Conservation (phyloP, 1,140 invertebrate genomes). For the Pseudomyrmex flavicornis region DNA sequence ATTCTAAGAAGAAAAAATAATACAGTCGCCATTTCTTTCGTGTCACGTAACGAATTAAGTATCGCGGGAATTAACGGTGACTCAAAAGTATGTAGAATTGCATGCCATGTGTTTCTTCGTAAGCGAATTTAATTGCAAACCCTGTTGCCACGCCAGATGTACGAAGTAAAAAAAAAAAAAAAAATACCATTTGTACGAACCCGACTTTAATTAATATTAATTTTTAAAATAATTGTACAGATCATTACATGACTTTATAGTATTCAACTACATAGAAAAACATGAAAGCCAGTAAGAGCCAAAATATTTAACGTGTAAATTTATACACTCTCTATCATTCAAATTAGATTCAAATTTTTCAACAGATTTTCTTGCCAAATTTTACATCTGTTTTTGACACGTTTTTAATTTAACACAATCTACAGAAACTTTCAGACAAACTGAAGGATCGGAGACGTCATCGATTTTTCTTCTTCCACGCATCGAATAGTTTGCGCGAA, state of each 20-base stretch:
- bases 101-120: conserved; percentile 33
- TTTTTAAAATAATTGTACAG: too few relatives aligned
- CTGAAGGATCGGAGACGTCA: background rate
- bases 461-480: background rate
- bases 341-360: too few relatives aligned
- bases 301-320: too few relatives aligned
- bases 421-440: background rate
- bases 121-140: conserved; percentile 27
- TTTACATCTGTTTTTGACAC: background rate
- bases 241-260: too few relatives aligned
- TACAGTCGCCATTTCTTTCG: background rate
- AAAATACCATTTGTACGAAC: too few relatives aligned
- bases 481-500: background rate
- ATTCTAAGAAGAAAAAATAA: background rate
- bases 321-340: too few relatives aligned
- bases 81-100: conserved; percentile 25
- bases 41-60: background rate
- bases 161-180: too few relatives aligned
- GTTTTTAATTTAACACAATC: background rate
- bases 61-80: conserved; percentile 24
- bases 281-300: too few relatives aligned
- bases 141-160: background rate
- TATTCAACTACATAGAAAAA: too few relatives aligned
- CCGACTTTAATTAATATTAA: too few relatives aligned
- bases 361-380: too few relatives aligned